Base-by-base conservation (phyloP, 2,888 invertebrate genomes). In the Epsilonema sp. region DNA sequence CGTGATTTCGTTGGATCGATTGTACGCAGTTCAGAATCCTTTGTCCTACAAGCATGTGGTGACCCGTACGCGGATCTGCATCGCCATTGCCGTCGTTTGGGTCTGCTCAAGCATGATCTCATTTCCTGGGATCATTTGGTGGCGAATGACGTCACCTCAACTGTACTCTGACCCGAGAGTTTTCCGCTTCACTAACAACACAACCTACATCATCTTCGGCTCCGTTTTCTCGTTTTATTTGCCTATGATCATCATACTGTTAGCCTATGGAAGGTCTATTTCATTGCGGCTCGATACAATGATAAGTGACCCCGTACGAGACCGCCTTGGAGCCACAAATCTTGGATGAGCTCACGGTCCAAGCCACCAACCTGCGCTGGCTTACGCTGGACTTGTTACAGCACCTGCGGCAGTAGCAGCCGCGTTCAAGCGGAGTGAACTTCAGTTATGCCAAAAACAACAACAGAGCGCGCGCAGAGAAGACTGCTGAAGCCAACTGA, bases 221-320 rank as follows among this genome's bases (percentile, higher is more conserved):
- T 92, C 92, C 42, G 81, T 87, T 53, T 86, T 97, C 62, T 92
- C 92, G 21, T 97, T 97, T 71, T 97, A 94, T 68, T 75, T 89
- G 56, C 97, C 97, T 25, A 72, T 94, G 25, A 78, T 86, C 65
- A 84, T 97, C 48, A 97, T 97, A 87, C 82, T 94, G 54, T 90
- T 92, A 68, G 92, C 92, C 3, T 97, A 97, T n/a, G n/a, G n/a
- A n/a, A n/a, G n/a, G n/a, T n/a, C n/a, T n/a, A n/a, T n/a, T n/a
- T n/a, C n/a, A n/a, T n/a, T n/a, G n/a, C n/a, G n/a, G n/a, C n/a
- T n/a, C n/a, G n/a, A n/a, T n/a, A n/a, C n/a, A n/a, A n/a, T n/a
- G n/a, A n/a, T n/a, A n/a, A n/a, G n/a, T n/a, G n/a, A n/a, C n/a
- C n/a, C n/a, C n/a, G n/a, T n/a, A n/a, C n/a, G n/a, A n/a, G n/a